Base-by-base conservation (phyloP, 2,113 vertebrate genomes). In the Todiramphus chloris region DNA sequence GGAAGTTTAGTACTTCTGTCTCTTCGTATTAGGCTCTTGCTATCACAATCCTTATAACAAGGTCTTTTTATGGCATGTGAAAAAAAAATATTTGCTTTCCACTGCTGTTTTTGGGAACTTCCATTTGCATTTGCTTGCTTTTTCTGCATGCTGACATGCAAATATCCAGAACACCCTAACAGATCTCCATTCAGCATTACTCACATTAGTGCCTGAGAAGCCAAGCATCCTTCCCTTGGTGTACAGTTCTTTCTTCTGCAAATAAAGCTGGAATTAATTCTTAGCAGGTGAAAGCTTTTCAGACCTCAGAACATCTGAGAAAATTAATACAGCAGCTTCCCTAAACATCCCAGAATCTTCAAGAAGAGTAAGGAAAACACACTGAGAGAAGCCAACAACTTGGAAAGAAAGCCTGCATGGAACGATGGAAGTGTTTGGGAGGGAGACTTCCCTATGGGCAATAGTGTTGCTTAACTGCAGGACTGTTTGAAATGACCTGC, bases 61-160 rank as follows among this genome's bases (percentile, higher is more conserved):
- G 83, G 60, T 87, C 89, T 89, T 87, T 91, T 91, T 53, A 82
- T 46, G 21, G 27, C 64, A 82, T 25, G 48, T 73, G 43, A 64
- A 66, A 81, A 86, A 86, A 66, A 59, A 63, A 56, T 70, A 62
- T 77, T 93, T 95, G 79, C 89, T 94, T 95, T 95, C 83, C 60
- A 87, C 53, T 58, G 67, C 83, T 87, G 69, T 82, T 96, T 87
- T 92, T 83, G 89, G 93, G 91, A 95, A 89, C 66, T 62, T 51
- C 84, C 81, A 93, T 97, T 95, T 95, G 73, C 93, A 94, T 95
- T 89, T 97, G 46, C 93, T 91, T 94, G 87, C 91, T 96, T 96
- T 95, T 95, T 92, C 95, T 94, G 89, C 80, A 75, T 2, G 16
- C 77, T 84, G 77, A 51, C 86, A 23, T 72, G 77, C 77, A 96